Evolutionary conservation across 1,140 invertebrate species (phyloP), one percentile per base, ranked within the genome.

Genomic region (Paraescarpia echinospica): DNA sequence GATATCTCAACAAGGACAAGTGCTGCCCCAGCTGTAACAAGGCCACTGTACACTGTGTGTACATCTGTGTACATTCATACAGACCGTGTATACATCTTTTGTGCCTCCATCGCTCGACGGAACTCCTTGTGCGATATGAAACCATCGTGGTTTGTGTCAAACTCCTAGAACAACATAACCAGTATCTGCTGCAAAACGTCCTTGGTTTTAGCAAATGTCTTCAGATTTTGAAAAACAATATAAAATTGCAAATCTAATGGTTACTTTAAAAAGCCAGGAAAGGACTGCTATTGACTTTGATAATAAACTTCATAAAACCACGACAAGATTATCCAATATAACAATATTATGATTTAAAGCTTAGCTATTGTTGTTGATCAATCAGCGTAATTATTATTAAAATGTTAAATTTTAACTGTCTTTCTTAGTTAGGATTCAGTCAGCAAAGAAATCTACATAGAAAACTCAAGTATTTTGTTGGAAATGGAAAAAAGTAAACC

Each of bases 41-140:
- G 9, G 59, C 59, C 59, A 77, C 22, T 77, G 27, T 77, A 77
- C 59, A 77, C 27, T 77, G 35, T 90, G 98, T 98, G 95, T 99
- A 99, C 96, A 98, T 99, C 96, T 99, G 41, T 41, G 41, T 41
- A 77, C 59, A 77, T 27, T 77, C 59, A 77, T 77, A 90, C 90
- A 90, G 34, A 90, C 90, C 90, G 35, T 90, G 98, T 98, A 95
- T 99, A 99, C 96, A 98, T 99, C 96, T 99, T 99, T 95, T 99
- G 98, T 94, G 99, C 98, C 95, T 99, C 99, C 99, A 99, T 99
- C 95, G 99, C 99, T 94, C 99, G 98, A 95, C 98, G 98, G 95
- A 99, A 99, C 96, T 99, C 99, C 96, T 99, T 99, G 0, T 99
- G 98, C 93, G 98, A 98, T 5, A 99, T 99, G 98, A 98, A 99